Base-by-base conservation (phyloP, 2,113 vertebrate genomes). In the Callocephalon fimbriatum region DNA sequence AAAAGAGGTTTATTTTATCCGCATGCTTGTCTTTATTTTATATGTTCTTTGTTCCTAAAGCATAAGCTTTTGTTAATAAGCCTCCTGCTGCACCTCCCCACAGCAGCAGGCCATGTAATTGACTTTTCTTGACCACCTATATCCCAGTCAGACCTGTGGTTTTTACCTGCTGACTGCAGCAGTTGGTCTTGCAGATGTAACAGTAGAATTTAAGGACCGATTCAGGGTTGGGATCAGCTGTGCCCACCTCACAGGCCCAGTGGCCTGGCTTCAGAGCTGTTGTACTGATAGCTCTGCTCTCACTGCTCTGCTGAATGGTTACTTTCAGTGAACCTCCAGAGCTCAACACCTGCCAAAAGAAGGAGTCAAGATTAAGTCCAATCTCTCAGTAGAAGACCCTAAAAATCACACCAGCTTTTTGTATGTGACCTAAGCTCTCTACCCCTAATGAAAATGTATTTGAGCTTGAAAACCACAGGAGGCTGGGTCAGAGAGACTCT, bases 121-220 rank as follows among this genome's bases (percentile, higher is more conserved):
- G 14, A 35, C 31, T 44, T 78, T 38, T 73, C 67, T 7, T 79
- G 26, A 77, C 59, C 59, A 77, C 45, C 35, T 6, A 2, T 19
- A 45, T 58, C 44, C 7, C 40, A 63, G 48, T 29, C 73, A 91
- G 71, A 53, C 12, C 67, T 22, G 29, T 27, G 42, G 40, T 70
- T 88, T 90, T 70, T 98, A 99, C 99, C 98, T 99, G 99, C 98
- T 99, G 99, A 97, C 98, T 99, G 95, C 98, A 98, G 95, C 99
- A 99, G 96, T 98, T 98, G 74, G 98, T 98, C 98, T 99, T 99
- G 98, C 99, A 99, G 94, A 99, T 98, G 19, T 99, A 99, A 96
- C 99, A 99, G 98, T 99, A 99, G 98, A 99, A 99, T 96, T 99
- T 99, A 90, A 98, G 98, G 59, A 97, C 61, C 0, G 98, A 97